phyloP scores from a whole-genome alignment of 2,113 vertebrate species.

The Miniopterus natalensis region DNA sequence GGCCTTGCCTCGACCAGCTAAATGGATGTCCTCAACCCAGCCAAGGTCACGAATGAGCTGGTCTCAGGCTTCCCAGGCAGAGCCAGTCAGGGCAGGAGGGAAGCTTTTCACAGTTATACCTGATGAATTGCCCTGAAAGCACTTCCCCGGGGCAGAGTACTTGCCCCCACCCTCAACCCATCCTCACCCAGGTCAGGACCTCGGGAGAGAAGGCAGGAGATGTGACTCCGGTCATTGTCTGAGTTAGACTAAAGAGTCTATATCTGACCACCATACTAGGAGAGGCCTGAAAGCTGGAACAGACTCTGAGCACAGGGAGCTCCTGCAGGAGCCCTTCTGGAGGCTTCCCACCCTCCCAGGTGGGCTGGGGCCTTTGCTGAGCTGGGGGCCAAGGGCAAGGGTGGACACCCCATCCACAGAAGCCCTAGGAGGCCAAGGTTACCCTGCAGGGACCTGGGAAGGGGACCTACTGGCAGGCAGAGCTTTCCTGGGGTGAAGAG shows the following conservation, averaged over 20 bases:
- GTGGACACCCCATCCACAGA: background rate
- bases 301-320: background rate
- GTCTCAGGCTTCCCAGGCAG: fast-evolving
- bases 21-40: background rate
- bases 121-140: background rate
- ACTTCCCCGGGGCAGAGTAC: fast-evolving
- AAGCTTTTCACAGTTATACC: background rate
- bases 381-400: background rate
- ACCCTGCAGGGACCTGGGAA: background rate
- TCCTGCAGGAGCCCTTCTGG: background rate
- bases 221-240: fast-evolving
- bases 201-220: background rate
- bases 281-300: background rate
- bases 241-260: fast-evolving
- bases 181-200: no score
- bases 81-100: background rate
- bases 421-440: background rate
- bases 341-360: background rate
- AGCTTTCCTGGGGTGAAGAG: background rate
- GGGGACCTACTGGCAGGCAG: background rate
- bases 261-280: background rate
- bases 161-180: background rate
- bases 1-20: background rate
- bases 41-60: background rate
- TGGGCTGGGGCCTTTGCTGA: fast-evolving